These are phyloP conservation scores for Myoxocephalus aenaeus DNA, from an alignment of 2,797 vertebrate species.

Conservation along the genomic window DNA sequence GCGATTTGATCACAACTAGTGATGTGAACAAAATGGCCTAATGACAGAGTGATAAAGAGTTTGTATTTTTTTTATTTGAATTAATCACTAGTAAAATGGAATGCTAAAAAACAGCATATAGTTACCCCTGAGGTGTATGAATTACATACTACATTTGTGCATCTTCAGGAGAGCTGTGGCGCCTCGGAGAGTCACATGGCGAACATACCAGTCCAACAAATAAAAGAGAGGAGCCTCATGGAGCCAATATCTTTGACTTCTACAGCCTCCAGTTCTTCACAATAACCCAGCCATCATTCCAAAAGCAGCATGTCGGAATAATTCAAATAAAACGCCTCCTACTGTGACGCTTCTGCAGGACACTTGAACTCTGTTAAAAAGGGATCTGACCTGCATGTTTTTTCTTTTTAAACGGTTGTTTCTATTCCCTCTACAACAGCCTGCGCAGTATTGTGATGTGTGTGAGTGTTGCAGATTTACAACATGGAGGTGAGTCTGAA, in stretches of 20 bases:
- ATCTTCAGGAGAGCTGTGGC: neutral
- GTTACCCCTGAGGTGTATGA: slow-evolving; percentile 84
- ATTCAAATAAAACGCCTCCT: slow-evolving; percentile 53
- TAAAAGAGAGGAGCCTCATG: slow-evolving; percentile 45
- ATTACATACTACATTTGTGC: slow-evolving; percentile 55
- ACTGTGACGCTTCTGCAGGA: slow-evolving; percentile 38
- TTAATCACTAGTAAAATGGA: slow-evolving; percentile 77
- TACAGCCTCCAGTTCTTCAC: slow-evolving; percentile 26
- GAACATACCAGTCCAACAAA: slow-evolving; percentile 43
- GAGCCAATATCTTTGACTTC: slow-evolving; percentile 30
- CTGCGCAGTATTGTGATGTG: slow-evolving; percentile 45
- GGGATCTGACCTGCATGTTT: slow-evolving; percentile 27
- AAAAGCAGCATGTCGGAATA: slow-evolving; percentile 62
- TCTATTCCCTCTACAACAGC: slow-evolving; percentile 52
- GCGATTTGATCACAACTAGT: slow-evolving; percentile 1
- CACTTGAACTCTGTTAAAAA: slow-evolving; percentile 29
- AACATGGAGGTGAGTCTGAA: slow-evolving; percentile 54
- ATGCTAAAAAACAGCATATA: slow-evolving; percentile 65
- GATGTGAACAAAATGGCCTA: slow-evolving; percentile 44
- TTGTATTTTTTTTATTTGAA: slow-evolving; percentile 20
- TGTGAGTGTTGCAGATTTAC: slow-evolving; percentile 16
- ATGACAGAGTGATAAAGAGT: slow-evolving; percentile 70
- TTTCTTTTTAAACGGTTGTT: neutral
- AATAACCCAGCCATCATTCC: slow-evolving; percentile 31
- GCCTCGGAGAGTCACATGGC: slow-evolving; percentile 3